These are phyloP conservation scores for Mythimna ferrago DNA, from an alignment of 2,888 invertebrate species.

Conservation along the genomic window DNA sequence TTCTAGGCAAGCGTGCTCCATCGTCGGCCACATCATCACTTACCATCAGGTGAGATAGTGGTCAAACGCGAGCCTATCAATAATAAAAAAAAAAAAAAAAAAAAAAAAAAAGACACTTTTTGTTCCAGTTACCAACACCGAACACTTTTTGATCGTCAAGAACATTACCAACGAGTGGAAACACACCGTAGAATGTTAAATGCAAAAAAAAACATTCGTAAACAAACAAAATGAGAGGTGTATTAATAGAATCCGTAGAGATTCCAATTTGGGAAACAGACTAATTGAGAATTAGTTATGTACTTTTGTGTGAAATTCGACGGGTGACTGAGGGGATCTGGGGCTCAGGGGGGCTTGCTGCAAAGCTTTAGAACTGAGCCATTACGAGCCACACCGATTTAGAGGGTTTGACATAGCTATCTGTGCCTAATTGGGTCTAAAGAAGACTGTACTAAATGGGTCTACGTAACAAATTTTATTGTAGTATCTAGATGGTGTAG, in stretches of 20 bases:
- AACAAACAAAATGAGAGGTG: neutral
- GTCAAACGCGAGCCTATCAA: no score
- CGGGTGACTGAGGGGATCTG: conserved; percentile 50
- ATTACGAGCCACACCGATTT: conserved; percentile 4
- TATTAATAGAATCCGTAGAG: conserved; percentile 12
- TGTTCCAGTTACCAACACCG: no score
- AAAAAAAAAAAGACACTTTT: no score
- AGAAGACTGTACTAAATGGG: neutral
- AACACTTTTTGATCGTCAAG: no score
- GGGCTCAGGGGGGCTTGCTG: conserved; percentile 42
- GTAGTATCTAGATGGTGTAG: no score
- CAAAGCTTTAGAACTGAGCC: conserved; percentile 21
- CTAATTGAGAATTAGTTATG: conserved; percentile 54
- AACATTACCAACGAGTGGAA: no score
- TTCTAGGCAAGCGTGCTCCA: no score
- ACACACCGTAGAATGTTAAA: no score
- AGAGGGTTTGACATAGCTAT: conserved; percentile 9
- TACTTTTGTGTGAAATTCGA: conserved; percentile 48
- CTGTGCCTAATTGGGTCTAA: conserved; percentile 9
- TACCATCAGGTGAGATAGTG: no score
- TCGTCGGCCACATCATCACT: no score
- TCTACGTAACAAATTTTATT: no score
- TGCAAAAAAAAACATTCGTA: neutral
- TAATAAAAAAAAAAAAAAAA: no score
- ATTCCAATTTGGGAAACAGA: conserved; percentile 24